These are phyloP conservation scores for Benitochromis conjunctus DNA, from an alignment of 2,113 vertebrate genomes.

Conservation along the genomic window DNA sequence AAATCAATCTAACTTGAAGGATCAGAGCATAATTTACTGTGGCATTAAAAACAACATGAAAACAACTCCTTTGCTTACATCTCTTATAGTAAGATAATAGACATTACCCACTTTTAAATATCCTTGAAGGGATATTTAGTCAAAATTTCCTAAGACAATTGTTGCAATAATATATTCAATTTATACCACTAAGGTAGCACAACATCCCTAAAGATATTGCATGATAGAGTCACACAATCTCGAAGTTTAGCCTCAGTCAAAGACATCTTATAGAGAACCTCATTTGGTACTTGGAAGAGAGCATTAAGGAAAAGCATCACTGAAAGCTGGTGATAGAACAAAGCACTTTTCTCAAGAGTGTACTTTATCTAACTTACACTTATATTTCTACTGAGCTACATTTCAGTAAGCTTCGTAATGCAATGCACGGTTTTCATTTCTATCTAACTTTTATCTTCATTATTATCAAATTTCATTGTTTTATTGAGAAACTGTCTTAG, in stretches of 20 bases:
- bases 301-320: too few species aligned
- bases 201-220: accelerated
- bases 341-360: too few species aligned
- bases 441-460: neutral
- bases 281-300: neutral
- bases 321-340: too few species aligned
- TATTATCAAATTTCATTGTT: neutral
- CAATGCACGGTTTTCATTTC: neutral
- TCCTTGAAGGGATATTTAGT: accelerated
- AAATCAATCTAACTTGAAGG: neutral
- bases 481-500: neutral
- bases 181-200: neutral
- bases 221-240: constrained; percentile 12
- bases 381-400: neutral
- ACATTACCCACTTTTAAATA: accelerated
- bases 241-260: constrained; percentile 8
- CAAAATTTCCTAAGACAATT: neutral
- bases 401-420: accelerated
- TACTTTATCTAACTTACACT: neutral
- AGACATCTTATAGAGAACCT: neutral
- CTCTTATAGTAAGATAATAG: neutral
- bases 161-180: neutral
- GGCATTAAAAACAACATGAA: neutral
- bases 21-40: neutral
- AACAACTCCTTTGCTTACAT: neutral